A percentile compares a stretch with the other conserved stretches of the same genome.
Conservation (phyloP, 2,888 invertebrate species). For the Caenorhabditis angaria region DNA sequence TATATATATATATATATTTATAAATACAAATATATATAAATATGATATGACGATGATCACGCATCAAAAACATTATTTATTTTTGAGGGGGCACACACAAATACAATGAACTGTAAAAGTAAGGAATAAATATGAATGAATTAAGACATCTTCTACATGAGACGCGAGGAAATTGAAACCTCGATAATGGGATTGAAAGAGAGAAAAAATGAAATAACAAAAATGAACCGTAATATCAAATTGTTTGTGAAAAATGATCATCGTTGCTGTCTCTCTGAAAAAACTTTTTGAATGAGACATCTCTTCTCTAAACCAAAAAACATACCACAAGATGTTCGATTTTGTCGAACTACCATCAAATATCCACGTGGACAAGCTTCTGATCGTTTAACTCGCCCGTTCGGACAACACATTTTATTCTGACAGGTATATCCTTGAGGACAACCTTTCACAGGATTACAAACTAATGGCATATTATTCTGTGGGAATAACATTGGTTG, state of each 20-base stretch:
- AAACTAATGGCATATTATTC: conserved; percentile 56
- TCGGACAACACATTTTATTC: conserved; percentile 52
- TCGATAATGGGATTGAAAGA: background rate
- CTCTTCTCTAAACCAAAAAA: background rate
- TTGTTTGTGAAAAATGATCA: background rate
- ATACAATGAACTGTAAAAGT: background rate
- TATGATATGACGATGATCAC: conserved; percentile 2
- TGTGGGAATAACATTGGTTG: conserved; percentile 55
- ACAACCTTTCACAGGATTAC: conserved; percentile 50
- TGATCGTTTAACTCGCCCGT: conserved; percentile 24
- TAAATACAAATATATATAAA: background rate
- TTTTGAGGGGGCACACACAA: background rate
- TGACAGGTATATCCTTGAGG: conserved; percentile 51
- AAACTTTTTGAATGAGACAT: background rate
- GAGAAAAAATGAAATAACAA: background rate
- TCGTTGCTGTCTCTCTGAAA: conserved; percentile 20
- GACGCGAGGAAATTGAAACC: background rate
- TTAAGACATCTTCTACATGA: background rate
- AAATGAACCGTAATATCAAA: background rate
- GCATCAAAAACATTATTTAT: conserved; percentile 2
- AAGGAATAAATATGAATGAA: no score
- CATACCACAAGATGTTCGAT: conserved; percentile 20
- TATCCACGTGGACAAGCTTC: conserved; percentile 28
- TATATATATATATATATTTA: background rate
- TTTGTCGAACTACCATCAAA: conserved; percentile 16